Percentiles rank a stretch among this genome's conserved stretches.
These are phyloP conservation scores for Channa striata DNA, from an alignment of 2,797 vertebrate species.

Conservation along the genomic window DNA sequence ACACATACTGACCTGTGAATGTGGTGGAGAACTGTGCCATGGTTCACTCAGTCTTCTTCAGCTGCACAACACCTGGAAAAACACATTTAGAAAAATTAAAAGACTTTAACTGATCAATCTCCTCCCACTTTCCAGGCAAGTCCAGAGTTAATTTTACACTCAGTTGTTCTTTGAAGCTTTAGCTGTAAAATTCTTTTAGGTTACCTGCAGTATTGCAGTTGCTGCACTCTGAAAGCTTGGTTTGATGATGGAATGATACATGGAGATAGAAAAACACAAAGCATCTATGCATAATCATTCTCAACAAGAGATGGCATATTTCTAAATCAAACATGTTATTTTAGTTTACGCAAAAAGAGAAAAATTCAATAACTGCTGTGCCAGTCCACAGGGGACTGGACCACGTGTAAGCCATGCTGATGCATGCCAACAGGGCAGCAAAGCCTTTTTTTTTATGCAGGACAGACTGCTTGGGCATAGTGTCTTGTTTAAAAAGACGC, in stretches of 20 bases:
- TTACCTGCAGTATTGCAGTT: background rate
- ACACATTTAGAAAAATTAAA: slow-evolving; percentile 26
- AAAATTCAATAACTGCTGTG: slow-evolving; percentile 1
- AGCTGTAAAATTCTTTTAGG: slow-evolving; percentile 11
- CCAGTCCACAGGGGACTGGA: slow-evolving; percentile 5
- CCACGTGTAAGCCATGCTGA: background rate
- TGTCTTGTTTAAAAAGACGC: slow-evolving; percentile 17
- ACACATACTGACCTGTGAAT: slow-evolving; percentile 91
- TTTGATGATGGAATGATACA: background rate
- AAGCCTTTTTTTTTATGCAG: slow-evolving; percentile 40
- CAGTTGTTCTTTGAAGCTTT: slow-evolving; percentile 27
- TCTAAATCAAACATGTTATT: background rate
- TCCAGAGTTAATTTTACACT: slow-evolving; percentile 26
- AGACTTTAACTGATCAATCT: background rate
- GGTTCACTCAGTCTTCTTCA: slow-evolving; percentile 88
- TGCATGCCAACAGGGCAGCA: slow-evolving; percentile 38
- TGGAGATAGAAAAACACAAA: background rate
- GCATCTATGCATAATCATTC: background rate
- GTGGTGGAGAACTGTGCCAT: slow-evolving; percentile 98
- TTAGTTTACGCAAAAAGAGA: background rate
- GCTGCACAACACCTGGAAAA: slow-evolving; percentile 86
- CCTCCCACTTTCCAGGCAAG: background rate
- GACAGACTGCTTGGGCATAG: slow-evolving; percentile 19
- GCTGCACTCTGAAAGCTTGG: background rate
- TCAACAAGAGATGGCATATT: background rate